phyloP scores from a whole-genome alignment of 2,797 vertebrate species.

The Leuciscus waleckii region DNA sequence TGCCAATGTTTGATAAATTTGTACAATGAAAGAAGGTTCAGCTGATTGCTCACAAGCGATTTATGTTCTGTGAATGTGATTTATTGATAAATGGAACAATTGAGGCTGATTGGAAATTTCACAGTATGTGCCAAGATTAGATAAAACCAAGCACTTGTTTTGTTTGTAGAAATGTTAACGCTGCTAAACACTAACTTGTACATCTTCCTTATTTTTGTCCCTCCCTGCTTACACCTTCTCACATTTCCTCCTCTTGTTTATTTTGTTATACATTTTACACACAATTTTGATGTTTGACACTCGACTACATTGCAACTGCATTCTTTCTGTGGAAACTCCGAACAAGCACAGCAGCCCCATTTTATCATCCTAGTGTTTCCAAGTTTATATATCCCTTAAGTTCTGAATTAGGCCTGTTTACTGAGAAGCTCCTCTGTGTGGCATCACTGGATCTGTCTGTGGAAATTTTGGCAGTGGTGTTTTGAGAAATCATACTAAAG shows the following conservation, averaged over 20 bases:
- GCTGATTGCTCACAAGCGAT: constrained; percentile 57
- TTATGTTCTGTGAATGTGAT: constrained; percentile 63
- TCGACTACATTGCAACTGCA: constrained; percentile 13
- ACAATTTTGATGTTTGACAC: constrained; percentile 56
- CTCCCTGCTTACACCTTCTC: constrained; percentile 39
- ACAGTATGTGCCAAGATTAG: constrained; percentile 74
- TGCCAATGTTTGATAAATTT: constrained; percentile 59
- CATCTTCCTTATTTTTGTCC: constrained; percentile 60
- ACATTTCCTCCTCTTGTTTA: constrained; percentile 59
- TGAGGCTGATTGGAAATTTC: constrained; percentile 52
- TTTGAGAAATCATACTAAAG: constrained; percentile 66
- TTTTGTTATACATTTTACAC: constrained; percentile 67
- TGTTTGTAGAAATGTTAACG: constrained; percentile 68
- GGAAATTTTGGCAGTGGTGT: constrained; percentile 59
- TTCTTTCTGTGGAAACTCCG: constrained; percentile 27
- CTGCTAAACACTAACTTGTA: constrained; percentile 73
- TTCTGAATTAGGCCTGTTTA: constrained; percentile 41
- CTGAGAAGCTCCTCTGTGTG: constrained; percentile 61
- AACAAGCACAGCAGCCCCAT: constrained; percentile 59
- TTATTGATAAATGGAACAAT: constrained; percentile 44
- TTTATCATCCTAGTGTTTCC: constrained; percentile 51
- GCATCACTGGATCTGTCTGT: constrained; percentile 56
- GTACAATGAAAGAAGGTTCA: constrained; percentile 58
- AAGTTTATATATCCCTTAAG: constrained; percentile 47
- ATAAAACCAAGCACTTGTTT: constrained; percentile 69